Evolutionary conservation across 2,888 invertebrate genomes (phyloP).

Genomic region (Drosophila melanosoma): DNA sequence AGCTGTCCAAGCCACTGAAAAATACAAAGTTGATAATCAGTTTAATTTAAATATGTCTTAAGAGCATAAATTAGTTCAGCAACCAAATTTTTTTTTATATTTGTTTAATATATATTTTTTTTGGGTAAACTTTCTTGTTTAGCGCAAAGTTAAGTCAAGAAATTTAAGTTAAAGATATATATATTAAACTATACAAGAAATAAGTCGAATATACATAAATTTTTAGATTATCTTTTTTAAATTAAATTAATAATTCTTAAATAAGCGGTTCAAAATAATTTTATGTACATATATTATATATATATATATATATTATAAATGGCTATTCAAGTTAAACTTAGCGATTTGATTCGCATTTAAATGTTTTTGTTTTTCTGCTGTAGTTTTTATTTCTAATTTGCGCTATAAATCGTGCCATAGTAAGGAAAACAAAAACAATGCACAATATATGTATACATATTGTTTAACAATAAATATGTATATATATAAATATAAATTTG

Average conservation of each 20-base stretch:
- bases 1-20: conserved; percentile 93
- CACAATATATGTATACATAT: neutral
- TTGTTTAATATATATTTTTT: neutral
- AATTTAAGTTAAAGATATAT: neutral
- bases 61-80: neutral
- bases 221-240: neutral
- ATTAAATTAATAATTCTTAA: neutral
- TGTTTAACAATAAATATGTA: neutral
- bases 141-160: neutral
- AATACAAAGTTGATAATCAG: neutral
- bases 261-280: neutral
- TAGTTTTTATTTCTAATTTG: neutral
- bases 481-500: neutral
- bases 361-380: neutral
- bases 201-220: neutral
- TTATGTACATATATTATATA: neutral
- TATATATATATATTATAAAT: neutral
- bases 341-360: neutral
- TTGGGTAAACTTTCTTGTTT: neutral
- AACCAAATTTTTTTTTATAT: neutral
- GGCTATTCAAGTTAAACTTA: neutral
- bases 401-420: neutral
- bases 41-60: neutral
- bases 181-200: neutral
- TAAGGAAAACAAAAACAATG: neutral